These are phyloP conservation scores for Callithrix jacchus DNA, from an alignment of 2,113 vertebrate genomes.

Conservation along the genomic window DNA sequence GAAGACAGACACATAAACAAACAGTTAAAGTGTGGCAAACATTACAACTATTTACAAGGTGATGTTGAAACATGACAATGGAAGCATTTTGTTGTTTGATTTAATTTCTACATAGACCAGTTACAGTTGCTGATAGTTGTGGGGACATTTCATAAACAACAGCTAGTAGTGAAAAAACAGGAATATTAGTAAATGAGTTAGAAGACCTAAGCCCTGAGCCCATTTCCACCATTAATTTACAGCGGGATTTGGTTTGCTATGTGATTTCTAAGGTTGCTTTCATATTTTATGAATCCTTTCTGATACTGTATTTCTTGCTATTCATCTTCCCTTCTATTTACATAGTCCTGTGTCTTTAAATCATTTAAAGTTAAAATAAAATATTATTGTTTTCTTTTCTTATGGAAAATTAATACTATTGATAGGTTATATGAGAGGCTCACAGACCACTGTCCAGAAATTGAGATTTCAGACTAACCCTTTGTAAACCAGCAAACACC, in stretches of 20 bases:
- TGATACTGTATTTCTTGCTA: not conserved
- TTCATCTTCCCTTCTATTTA: not conserved
- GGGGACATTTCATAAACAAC: not conserved
- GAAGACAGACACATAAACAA: not conserved
- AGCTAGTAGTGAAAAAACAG: not conserved
- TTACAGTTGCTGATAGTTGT: not conserved
- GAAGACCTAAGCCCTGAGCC: not conserved
- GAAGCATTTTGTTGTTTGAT: not conserved
- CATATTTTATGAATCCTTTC: not conserved
- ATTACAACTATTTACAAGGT: constrained; percentile 9
- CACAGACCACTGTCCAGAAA: not conserved
- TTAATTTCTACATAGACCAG: not conserved
- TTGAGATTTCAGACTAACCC: not conserved
- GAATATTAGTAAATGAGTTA: not conserved
- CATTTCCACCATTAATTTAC: not conserved
- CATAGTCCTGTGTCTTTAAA: not conserved
- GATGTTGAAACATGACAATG: not conserved
- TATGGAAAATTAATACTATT: not conserved
- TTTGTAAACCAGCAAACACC: constrained; percentile 5
- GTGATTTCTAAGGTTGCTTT: not conserved
- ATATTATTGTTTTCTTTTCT: not conserved
- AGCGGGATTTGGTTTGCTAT: not conserved
- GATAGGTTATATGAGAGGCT: not conserved
- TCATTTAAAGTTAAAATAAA: not conserved
- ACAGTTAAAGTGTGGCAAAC: not conserved